These are phyloP conservation scores for Trichogramma pretiosum DNA, from an alignment of 1,140 invertebrate genomes.

Conservation along the genomic window DNA sequence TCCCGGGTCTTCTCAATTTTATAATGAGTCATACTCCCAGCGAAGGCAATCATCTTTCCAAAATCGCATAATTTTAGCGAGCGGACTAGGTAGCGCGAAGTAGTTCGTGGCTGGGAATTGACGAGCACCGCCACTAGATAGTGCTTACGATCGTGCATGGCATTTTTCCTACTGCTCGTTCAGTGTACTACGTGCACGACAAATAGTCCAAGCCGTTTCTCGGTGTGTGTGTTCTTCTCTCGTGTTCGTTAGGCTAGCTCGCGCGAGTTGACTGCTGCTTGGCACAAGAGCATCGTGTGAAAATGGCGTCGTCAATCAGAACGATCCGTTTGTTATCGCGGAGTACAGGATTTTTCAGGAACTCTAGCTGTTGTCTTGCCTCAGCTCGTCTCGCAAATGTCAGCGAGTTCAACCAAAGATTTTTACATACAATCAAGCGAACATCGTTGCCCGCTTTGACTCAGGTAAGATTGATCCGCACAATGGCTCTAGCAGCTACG, in stretches of 20 bases:
- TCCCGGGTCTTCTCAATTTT: no score
- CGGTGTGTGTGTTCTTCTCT: no score
- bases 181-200: background rate
- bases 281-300: no score
- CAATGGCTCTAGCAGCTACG: background rate
- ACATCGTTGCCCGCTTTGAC: slow-evolving; percentile 1
- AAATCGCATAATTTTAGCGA: background rate
- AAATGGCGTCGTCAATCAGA: slow-evolving; percentile 33
- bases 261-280: background rate
- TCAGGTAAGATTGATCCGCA: slow-evolving; percentile 25
- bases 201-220: background rate
- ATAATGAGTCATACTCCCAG: no score
- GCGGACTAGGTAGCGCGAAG: background rate
- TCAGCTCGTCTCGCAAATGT: background rate
- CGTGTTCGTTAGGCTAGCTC: background rate
- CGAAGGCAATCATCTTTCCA: no score
- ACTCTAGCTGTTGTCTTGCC: slow-evolving; percentile 13
- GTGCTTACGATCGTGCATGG: background rate
- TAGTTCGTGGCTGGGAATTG: background rate
- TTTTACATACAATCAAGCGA: slow-evolving; percentile 15
- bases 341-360: slow-evolving; percentile 26
- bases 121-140: no score
- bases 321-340: slow-evolving; percentile 25
- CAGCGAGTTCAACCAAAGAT: slow-evolving; percentile 12
- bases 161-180: background rate